Evolutionary conservation across 1,140 invertebrate species (phyloP), one percentile per base, ranked within the genome.

Genomic region (Zophobas morio): DNA sequence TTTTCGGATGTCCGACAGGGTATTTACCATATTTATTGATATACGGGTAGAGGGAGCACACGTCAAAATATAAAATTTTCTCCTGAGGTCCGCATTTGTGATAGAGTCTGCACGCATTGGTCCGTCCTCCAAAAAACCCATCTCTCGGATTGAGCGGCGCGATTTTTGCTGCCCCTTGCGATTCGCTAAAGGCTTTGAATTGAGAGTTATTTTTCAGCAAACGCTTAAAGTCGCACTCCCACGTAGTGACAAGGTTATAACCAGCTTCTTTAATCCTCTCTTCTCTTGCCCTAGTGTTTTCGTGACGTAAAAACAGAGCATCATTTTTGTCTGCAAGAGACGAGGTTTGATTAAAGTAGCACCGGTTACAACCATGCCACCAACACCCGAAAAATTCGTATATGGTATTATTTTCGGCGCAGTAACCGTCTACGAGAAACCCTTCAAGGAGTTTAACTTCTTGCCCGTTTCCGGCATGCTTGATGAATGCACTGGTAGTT

Each of bases 301-400:
- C 72, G 40, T 8, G 32, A 4, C 72, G 53, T 3, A 35, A 1
- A 20, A 33, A 36, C 36, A 74, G 35, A 1, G 72, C 56, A 36
- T 74, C 72, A 3, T 36, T 6, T 35, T 37, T 8, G 20, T 20
- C 20, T 20, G 20, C 20, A 20, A 20, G 20, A 20, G 53, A 51
- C 6, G 57, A 47, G 3, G 39, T 32, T 42, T 37, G 72, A 36
- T 56, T 56, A 36, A 20, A 20, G 20, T 20, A 20, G 20, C 20
- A 20, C 20, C 20, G 20, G 20, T 20, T 20, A 20, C 20, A 66
- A 5, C 74, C 74, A 34, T 75, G 74, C 39, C 47, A 76, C 36
- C 32, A 76, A 56, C 75, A 76, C 6, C 75, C 75, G 36, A 70
- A 37, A 51, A 76, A 76, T 36, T 76, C 33, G 37, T 34, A 76